These are phyloP conservation scores for Boloria selene DNA, from an alignment of 2,888 invertebrate genomes.

Conservation along the genomic window DNA sequence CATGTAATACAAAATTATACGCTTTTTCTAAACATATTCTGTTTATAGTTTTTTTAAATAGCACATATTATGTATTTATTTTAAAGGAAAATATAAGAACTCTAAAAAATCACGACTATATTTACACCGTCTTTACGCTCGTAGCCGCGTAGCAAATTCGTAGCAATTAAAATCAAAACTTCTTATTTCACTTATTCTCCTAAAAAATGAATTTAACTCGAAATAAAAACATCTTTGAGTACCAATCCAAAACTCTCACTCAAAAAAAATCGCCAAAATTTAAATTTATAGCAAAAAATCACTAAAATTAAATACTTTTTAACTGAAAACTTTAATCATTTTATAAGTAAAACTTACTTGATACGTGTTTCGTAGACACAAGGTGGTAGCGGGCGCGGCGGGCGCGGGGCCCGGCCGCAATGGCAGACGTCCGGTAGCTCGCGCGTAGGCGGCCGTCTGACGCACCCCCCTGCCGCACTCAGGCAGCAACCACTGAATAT, in stretches of 20 bases:
- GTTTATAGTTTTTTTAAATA: neutral
- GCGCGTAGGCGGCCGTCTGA: slow-evolving; percentile 76
- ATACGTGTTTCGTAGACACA: slow-evolving; percentile 42
- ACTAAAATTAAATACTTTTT: too few species aligned
- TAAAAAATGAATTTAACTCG: too few species aligned
- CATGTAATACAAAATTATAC: neutral
- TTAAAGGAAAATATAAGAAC: neutral
- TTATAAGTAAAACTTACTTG: slow-evolving; percentile 8
- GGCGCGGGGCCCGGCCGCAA: slow-evolving; percentile 79
- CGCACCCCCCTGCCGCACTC: slow-evolving; percentile 45
- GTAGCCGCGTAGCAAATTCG: slow-evolving; percentile 16
- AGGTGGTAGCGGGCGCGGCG: slow-evolving; percentile 68
- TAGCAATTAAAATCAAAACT: neutral
- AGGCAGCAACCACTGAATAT: slow-evolving; percentile 31
- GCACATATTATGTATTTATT: too few species aligned
- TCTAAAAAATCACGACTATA: neutral
- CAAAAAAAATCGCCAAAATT: too few species aligned
- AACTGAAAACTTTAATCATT: neutral
- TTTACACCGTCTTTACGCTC: neutral
- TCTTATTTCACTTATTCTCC: too few species aligned
- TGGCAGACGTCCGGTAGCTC: slow-evolving; percentile 70
- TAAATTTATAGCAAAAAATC: too few species aligned
- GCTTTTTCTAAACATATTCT: neutral
- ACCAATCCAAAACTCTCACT: too few species aligned
- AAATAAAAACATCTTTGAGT: too few species aligned